A percentile compares a stretch with the other conserved stretches of the same genome.
phyloP scores from a whole-genome alignment of 2,797 vertebrate genomes.

The Paguma larvata region DNA sequence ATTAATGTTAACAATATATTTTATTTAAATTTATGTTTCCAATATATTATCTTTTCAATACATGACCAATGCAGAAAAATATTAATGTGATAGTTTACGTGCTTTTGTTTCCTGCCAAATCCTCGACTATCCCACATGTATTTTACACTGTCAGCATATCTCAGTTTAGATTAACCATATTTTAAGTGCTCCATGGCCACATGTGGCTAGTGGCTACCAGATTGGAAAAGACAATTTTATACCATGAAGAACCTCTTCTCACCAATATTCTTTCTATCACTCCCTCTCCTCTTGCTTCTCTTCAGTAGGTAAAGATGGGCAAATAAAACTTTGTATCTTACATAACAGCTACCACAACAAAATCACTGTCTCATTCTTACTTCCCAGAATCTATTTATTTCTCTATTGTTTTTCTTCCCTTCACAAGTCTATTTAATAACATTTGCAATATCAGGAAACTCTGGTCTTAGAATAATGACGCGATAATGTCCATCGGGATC shows the following conservation, averaged over 20 bases:
- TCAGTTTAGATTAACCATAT: neutral
- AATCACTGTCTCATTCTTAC: neutral
- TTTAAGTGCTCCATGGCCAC: neutral
- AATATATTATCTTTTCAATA: conserved; percentile 41
- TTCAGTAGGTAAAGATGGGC: neutral
- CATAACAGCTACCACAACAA: neutral
- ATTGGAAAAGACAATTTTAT: neutral
- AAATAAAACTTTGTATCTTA: conserved; percentile 14
- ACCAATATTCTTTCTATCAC: neutral
- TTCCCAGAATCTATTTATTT: neutral
- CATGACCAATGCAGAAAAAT: neutral
- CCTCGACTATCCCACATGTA: neutral
- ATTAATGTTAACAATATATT: neutral
- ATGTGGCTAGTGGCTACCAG: neutral
- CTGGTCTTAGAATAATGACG: neutral
- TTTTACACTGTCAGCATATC: neutral
- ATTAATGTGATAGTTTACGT: neutral
- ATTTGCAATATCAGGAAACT: neutral
- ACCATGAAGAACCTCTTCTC: neutral
- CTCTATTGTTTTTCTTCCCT: neutral
- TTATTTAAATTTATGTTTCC: neutral
- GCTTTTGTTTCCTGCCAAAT: neutral
- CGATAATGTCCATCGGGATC: neutral
- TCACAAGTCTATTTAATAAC: conserved; percentile 21
- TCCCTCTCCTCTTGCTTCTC: neutral